Percentiles rank a stretch among this genome's conserved stretches.
Evolutionary conservation across 2,113 vertebrate genomes (phyloP).

Genomic region (Neofelis nebulosa): DNA sequence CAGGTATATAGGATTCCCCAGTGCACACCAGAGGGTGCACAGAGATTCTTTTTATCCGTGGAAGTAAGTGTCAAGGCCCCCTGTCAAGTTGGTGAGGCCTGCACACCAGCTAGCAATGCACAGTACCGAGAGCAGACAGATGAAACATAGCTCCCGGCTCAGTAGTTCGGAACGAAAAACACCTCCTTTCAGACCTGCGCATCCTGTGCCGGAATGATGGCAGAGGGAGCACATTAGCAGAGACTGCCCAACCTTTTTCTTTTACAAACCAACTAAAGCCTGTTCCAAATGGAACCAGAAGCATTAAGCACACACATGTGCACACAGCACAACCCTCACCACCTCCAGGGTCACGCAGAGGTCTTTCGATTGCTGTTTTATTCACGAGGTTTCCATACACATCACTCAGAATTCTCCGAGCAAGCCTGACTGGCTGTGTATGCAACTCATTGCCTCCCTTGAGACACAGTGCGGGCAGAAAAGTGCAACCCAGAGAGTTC

Average conservation of each 20-base stretch:
- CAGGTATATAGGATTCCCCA: not conserved
- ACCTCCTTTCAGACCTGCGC: not conserved
- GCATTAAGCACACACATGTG: not conserved
- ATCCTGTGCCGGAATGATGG: not conserved
- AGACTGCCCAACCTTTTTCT: not conserved
- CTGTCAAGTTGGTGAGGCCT: not conserved
- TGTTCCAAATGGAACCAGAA: not conserved
- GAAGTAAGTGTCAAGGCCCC: not conserved
- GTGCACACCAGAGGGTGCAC: not conserved
- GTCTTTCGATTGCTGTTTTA: not conserved
- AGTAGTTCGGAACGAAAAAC: not conserved
- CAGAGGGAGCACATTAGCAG: not conserved
- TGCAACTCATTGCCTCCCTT: not conserved
- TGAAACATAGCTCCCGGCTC: not conserved
- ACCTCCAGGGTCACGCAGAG: not conserved
- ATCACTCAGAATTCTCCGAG: not conserved
- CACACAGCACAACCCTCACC: not conserved
- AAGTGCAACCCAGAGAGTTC: not conserved
- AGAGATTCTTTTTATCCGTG: not conserved
- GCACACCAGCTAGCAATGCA: not conserved
- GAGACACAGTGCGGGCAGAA: not conserved
- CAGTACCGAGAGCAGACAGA: not conserved
- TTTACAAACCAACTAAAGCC: not conserved
- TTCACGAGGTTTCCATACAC: not conserved
- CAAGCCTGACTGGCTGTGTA: not conserved